Evolutionary conservation across 2,888 invertebrate genomes (phyloP).

Genomic region (Dicycla oo): DNA sequence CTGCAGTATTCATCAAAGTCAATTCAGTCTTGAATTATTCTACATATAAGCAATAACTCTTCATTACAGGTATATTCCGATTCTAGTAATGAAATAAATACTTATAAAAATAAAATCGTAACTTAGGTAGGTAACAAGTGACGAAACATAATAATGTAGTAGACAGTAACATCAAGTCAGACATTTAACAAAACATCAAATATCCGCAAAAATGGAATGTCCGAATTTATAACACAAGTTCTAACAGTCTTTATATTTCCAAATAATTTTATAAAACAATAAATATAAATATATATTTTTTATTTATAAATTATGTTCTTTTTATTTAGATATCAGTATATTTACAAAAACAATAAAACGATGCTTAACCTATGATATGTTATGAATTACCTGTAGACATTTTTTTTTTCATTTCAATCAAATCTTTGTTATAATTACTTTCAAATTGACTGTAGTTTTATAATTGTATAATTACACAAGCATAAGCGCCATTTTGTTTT

Average conservation of each 20-base stretch:
- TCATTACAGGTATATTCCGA: slow-evolving; percentile 12
- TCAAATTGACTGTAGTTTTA: slow-evolving; percentile 60
- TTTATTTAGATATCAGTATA: slow-evolving; percentile 52
- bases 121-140: neutral
- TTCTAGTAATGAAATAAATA: neutral
- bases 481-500: neutral
- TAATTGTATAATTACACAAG: slow-evolving; percentile 14
- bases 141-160: slow-evolving; percentile 9
- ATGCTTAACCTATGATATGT: slow-evolving; percentile 74
- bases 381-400: slow-evolving; percentile 71
- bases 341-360: slow-evolving; percentile 55
- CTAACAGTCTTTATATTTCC: slow-evolving; percentile 61
- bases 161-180: slow-evolving; percentile 45
- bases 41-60: slow-evolving; percentile 34
- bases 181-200: slow-evolving; percentile 46
- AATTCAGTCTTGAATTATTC: slow-evolving; percentile 31
- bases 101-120: neutral
- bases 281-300: slow-evolving; percentile 35
- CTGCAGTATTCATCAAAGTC: neutral
- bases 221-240: slow-evolving; percentile 53
- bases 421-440: slow-evolving; percentile 45
- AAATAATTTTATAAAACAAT: slow-evolving; percentile 53
- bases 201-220: slow-evolving; percentile 46
- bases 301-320: slow-evolving; percentile 40
- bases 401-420: slow-evolving; percentile 40